Evolutionary conservation across 2,888 invertebrate species (phyloP).

Genomic region (Acleris holmiana): DNA sequence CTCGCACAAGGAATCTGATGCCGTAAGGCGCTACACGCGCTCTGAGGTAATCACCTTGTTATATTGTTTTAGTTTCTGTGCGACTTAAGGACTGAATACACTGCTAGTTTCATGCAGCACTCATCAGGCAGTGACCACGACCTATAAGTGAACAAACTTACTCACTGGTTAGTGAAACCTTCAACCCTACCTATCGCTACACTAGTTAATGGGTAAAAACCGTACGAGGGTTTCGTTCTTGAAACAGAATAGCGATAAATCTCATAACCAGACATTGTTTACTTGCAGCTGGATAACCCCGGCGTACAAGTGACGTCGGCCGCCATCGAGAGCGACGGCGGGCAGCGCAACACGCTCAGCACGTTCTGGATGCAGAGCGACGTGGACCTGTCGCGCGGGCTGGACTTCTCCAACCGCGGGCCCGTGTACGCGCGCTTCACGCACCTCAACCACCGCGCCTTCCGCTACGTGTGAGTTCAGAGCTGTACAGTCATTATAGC

Average conservation of each 20-base stretch:
- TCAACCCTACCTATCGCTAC: too few relatives aligned
- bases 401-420: slow-evolving; percentile 90
- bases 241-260: too few relatives aligned
- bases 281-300: slow-evolving; percentile 83
- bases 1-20: slow-evolving; percentile 85
- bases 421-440: slow-evolving; percentile 89
- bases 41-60: slow-evolving; percentile 60
- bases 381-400: slow-evolving; percentile 90
- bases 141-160: too few relatives aligned
- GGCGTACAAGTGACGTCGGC: slow-evolving; percentile 83
- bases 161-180: too few relatives aligned
- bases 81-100: too few relatives aligned
- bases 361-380: slow-evolving; percentile 93
- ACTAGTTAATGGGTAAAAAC: too few relatives aligned
- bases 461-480: slow-evolving; percentile 83
- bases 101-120: too few relatives aligned
- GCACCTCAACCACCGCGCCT: slow-evolving; percentile 90
- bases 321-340: slow-evolving; percentile 73
- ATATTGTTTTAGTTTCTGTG: not conserved
- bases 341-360: slow-evolving; percentile 82
- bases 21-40: slow-evolving; percentile 67
- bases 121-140: too few relatives aligned
- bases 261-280: not conserved
- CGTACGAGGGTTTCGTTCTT: too few relatives aligned
- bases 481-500: not conserved